These are phyloP conservation scores for Ectemnius lituratus DNA, from an alignment of 2,888 invertebrate genomes.

Conservation along the genomic window DNA sequence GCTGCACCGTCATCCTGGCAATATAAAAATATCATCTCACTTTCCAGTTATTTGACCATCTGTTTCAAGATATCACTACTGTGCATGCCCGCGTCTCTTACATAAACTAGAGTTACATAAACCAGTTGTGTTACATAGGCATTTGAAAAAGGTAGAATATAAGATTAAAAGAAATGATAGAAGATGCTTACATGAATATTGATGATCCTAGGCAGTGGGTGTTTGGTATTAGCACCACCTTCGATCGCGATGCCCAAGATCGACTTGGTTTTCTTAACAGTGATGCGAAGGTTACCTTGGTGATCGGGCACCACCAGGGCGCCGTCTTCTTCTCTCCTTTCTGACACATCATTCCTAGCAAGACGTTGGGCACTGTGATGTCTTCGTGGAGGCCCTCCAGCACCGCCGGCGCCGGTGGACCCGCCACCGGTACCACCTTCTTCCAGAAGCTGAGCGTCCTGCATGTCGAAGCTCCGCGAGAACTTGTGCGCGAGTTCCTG, in stretches of 20 bases:
- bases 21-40: background rate
- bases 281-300: slow-evolving; percentile 92
- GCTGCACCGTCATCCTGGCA: slow-evolving; percentile 95
- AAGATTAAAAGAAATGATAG: background rate
- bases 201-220: slow-evolving; percentile 95
- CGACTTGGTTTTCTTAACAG: slow-evolving; percentile 95
- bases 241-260: slow-evolving; percentile 98
- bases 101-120: no score
- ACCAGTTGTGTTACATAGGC: background rate
- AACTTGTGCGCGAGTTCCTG: slow-evolving; percentile 93
- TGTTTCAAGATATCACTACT: slow-evolving; percentile 44
- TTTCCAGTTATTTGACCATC: no score
- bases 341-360: slow-evolving; percentile 68
- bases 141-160: background rate
- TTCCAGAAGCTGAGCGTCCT: slow-evolving; percentile 80
- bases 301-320: slow-evolving; percentile 90
- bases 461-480: slow-evolving; percentile 93
- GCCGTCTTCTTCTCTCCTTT: slow-evolving; percentile 83
- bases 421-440: slow-evolving; percentile 67
- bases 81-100: background rate
- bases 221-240: slow-evolving; percentile 97
- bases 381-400: slow-evolving; percentile 71
- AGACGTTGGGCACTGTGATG: slow-evolving; percentile 75
- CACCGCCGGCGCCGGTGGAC: slow-evolving; percentile 60
- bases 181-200: slow-evolving; percentile 92